Percentiles rank a stretch among this genome's conserved stretches.
Evolutionary conservation across 2,113 vertebrate genomes (phyloP).

Genomic region (Uria aalge): DNA sequence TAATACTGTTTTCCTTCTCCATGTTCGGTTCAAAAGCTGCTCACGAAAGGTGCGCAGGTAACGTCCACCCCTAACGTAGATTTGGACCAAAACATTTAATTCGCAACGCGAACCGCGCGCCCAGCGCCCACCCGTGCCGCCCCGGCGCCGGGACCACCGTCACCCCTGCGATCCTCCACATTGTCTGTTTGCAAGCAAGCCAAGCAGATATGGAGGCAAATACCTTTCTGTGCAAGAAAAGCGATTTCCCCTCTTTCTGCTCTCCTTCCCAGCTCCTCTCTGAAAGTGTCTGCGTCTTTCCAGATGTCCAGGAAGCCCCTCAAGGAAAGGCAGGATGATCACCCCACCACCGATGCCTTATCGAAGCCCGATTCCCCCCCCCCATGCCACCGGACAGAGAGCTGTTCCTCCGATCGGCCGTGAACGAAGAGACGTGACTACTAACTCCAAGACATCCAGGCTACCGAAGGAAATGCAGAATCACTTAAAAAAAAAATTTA

Average conservation of each 20-base stretch:
- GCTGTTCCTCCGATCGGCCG: neutral
- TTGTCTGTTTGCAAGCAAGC: neutral
- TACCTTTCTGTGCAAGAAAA: slow-evolving; percentile 38
- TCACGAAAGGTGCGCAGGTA: neutral
- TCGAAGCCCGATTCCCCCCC: neutral
- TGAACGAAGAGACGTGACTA: neutral
- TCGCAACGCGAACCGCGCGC: neutral
- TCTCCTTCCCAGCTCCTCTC: slow-evolving; percentile 21
- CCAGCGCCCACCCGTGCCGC: neutral
- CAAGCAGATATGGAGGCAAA: slow-evolving; percentile 36
- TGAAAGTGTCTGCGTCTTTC: neutral
- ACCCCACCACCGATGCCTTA: neutral
- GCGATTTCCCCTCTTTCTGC: neutral
- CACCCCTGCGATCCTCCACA: neutral
- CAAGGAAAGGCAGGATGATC: neutral
- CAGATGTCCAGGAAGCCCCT: neutral
- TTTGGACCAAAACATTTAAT: neutral
- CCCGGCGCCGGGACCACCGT: neutral
- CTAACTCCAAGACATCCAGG: neutral
- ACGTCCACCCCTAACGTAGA: fast-evolving
- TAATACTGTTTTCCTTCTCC: neutral
- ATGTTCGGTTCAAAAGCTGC: neutral
- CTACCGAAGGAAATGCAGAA: slow-evolving; percentile 19
- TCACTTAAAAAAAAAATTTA: neutral
- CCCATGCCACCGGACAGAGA: neutral